Evolutionary conservation across 2,888 invertebrate species (phyloP).

Genomic region (Pterobdella sp.): DNA sequence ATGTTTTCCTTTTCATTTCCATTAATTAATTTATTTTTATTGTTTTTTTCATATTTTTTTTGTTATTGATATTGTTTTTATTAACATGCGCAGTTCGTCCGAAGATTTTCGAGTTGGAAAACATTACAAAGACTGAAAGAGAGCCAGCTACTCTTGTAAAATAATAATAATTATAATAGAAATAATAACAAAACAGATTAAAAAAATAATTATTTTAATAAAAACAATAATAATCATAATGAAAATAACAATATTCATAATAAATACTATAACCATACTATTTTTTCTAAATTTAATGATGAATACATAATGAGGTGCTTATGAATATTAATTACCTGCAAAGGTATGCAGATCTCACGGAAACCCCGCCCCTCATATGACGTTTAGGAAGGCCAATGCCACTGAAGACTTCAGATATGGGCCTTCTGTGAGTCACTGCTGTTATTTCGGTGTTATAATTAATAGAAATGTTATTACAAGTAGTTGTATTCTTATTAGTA

Average conservation of each 20-base stretch:
- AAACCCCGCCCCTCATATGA: slow-evolving; percentile 36
- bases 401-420: slow-evolving; percentile 32
- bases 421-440: slow-evolving; percentile 31
- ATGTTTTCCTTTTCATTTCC: not conserved
- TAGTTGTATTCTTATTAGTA: too few species aligned
- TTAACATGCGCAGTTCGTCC: slow-evolving; percentile 28
- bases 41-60: not conserved
- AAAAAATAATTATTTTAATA: not conserved
- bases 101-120: slow-evolving; percentile 25
- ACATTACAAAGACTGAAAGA: slow-evolving; percentile 29
- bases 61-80: not conserved
- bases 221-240: not conserved
- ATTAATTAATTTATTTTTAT: not conserved
- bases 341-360: slow-evolving; percentile 37
- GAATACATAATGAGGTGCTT: too few species aligned
- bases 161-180: too few species aligned
- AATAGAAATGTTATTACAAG: too few species aligned
- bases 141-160: slow-evolving; percentile 28
- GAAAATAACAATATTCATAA: too few species aligned
- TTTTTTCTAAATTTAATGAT: too few species aligned
- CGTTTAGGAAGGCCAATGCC: slow-evolving; percentile 37
- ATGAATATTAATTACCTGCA: not conserved
- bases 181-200: not conserved
- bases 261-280: too few species aligned
- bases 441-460: too few species aligned